A percentile compares a stretch with the other conserved stretches of the same genome.
These are phyloP conservation scores for Drosophila multiciliata DNA, from an alignment of 2,888 invertebrate genomes.

Conservation along the genomic window DNA sequence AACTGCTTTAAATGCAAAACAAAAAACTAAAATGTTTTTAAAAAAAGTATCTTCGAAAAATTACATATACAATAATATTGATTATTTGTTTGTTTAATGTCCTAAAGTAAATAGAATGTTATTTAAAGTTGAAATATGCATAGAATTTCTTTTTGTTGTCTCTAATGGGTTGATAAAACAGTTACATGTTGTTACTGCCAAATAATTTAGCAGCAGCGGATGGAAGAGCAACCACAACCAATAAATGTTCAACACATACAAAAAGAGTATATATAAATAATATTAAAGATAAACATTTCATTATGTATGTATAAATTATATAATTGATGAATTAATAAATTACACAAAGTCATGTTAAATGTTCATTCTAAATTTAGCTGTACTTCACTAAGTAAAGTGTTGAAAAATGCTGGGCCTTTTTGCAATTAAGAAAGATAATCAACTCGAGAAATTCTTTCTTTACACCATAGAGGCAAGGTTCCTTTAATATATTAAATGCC, in stretches of 20 bases:
- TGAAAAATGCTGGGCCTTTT: not conserved
- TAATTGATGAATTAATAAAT: constrained; percentile 62
- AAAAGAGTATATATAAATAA: constrained; percentile 52
- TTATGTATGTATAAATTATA: constrained; percentile 61
- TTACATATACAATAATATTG: constrained; percentile 42
- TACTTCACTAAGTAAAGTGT: not conserved
- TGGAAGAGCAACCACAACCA: constrained; percentile 44
- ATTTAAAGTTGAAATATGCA: constrained; percentile 51
- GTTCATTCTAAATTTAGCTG: constrained; percentile 4
- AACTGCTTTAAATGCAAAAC: constrained; percentile 67
- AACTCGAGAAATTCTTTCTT: not conserved
- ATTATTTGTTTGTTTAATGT: constrained; percentile 60
- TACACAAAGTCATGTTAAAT: constrained; percentile 61
- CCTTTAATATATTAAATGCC: not conserved
- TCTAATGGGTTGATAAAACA: constrained; percentile 17
- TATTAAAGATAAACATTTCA: constrained; percentile 40
- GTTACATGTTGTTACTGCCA: constrained; percentile 31
- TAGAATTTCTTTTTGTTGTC: constrained; percentile 52
- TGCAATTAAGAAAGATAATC: not conserved
- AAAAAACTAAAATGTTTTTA: constrained; percentile 37
- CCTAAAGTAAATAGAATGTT: constrained; percentile 59
- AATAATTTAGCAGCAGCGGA: constrained; percentile 44
- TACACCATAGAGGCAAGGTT: not conserved
- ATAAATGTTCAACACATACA: constrained; percentile 60
- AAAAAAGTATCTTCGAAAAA: constrained; percentile 35